Percentiles rank a stretch among this genome's conserved stretches.
Evolutionary conservation across 1,140 invertebrate genomes (phyloP).

Genomic region (Anastrepha obliqua): DNA sequence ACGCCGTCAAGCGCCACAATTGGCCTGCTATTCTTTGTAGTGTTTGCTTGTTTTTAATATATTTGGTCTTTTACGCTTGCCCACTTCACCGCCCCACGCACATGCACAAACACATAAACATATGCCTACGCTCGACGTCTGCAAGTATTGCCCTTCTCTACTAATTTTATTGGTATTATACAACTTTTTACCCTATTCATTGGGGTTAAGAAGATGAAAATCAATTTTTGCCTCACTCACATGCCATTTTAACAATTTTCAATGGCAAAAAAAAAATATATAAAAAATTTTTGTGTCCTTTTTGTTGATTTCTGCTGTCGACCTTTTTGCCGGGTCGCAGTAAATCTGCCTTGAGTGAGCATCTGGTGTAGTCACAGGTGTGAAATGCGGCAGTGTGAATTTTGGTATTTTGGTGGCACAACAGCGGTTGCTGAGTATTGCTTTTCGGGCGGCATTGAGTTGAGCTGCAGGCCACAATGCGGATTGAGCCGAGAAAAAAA

Average conservation of each 20-base stretch:
- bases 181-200: conserved; percentile 16
- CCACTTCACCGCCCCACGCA: background rate
- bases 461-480: background rate
- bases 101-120: no score
- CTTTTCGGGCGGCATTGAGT: background rate
- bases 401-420: background rate
- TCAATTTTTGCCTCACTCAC: background rate
- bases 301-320: background rate
- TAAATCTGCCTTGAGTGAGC: background rate
- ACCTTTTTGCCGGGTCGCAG: background rate
- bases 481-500: background rate
- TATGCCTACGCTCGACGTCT: background rate
- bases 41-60: background rate
- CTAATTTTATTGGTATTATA: background rate
- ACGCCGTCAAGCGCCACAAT: background rate
- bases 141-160: background rate
- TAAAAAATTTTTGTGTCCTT: background rate
- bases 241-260: background rate
- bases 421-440: background rate
- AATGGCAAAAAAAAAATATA: background rate
- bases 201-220: conserved; percentile 32
- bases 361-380: background rate
- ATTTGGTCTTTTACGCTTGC: conserved; percentile 3
- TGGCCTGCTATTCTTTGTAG: background rate
- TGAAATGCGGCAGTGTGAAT: background rate